Evolutionary conservation across 2,888 invertebrate genomes (phyloP).

Genomic region (Beris morrisii): DNA sequence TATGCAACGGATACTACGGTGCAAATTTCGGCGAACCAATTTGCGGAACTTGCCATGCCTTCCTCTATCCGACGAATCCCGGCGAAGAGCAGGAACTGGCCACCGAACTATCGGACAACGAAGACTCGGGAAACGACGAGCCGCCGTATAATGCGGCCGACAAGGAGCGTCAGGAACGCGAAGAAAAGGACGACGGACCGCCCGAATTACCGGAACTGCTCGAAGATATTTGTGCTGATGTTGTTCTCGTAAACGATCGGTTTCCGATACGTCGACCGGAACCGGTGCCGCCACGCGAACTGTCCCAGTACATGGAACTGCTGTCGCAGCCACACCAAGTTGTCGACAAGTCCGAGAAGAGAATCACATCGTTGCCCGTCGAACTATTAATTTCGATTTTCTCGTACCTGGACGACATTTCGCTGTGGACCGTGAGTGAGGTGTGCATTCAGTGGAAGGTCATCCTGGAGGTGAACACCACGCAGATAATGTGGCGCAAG

Average conservation of each 20-base stretch:
- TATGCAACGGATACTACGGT: constrained; percentile 91
- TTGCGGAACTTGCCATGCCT: constrained; percentile 89
- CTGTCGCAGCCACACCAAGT: constrained; percentile 47
- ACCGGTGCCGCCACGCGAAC: constrained; percentile 46
- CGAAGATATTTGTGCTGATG: constrained; percentile 23
- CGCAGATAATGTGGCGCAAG: constrained; percentile 77
- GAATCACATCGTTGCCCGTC: constrained; percentile 50
- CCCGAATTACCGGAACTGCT: constrained; percentile 1
- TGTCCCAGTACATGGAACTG: constrained; percentile 51
- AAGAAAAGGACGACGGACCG: constrained; percentile 43
- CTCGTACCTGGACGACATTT: constrained; percentile 87
- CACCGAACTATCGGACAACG: constrained; percentile 59
- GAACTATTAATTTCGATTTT: constrained; percentile 84
- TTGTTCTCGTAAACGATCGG: constrained; percentile 45
- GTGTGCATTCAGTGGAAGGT: constrained; percentile 85
- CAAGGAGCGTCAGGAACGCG: constrained; percentile 45
- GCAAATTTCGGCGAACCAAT: constrained; percentile 89
- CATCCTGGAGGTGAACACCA: constrained; percentile 75
- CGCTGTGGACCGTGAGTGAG: constrained; percentile 84
- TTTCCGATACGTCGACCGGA: constrained; percentile 45
- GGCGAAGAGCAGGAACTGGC: constrained; percentile 49
- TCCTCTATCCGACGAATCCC: constrained; percentile 76
- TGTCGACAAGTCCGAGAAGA: constrained; percentile 40
- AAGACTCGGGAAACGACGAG: constrained; percentile 94
- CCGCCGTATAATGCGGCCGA: constrained; percentile 58